Percentiles rank a stretch among this genome's conserved stretches.
phyloP scores from a whole-genome alignment of 1,140 invertebrate genomes.

The Mesaphorura yosii region DNA sequence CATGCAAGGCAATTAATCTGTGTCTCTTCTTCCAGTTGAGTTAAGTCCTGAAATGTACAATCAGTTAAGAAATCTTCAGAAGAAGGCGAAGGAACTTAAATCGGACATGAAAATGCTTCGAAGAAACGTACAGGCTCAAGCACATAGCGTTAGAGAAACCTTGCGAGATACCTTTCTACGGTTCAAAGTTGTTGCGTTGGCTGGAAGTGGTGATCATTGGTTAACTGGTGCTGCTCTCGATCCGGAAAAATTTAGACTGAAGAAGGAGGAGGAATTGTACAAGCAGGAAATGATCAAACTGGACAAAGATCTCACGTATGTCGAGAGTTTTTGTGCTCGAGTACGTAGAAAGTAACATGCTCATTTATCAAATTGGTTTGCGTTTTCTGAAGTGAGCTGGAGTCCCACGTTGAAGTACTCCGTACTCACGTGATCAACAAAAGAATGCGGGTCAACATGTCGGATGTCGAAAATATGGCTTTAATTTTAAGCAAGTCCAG shows the following conservation, averaged over 20 bases:
- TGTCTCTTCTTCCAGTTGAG: constrained; percentile 42
- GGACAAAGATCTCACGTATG: constrained; percentile 76
- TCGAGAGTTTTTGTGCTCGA: constrained; percentile 12
- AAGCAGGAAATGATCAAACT: constrained; percentile 78
- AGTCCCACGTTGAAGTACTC: constrained; percentile 85
- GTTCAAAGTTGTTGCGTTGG: constrained; percentile 42
- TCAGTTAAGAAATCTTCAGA: constrained; percentile 68
- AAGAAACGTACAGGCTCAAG: constrained; percentile 77
- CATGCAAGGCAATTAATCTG: neutral
- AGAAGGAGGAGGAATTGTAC: constrained; percentile 73
- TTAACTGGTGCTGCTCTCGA: constrained; percentile 15
- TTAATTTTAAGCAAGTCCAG: constrained; percentile 74
- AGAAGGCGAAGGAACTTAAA: constrained; percentile 76
- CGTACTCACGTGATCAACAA: constrained; percentile 88
- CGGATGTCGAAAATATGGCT: constrained; percentile 92
- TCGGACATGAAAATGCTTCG: constrained; percentile 77
- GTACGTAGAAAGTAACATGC: neutral
- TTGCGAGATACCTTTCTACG: constrained; percentile 79
- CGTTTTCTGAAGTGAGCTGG: constrained; percentile 60
- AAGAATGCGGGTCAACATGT: constrained; percentile 88
- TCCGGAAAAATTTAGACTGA: constrained; percentile 36
- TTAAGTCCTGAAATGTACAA: constrained; percentile 76
- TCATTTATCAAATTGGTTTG: constrained; percentile 1
- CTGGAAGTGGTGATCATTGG: constrained; percentile 29
- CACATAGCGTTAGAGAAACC: constrained; percentile 76